phyloP scores from a whole-genome alignment of 2,888 invertebrate species.

The Ormyrus pomaceus region DNA sequence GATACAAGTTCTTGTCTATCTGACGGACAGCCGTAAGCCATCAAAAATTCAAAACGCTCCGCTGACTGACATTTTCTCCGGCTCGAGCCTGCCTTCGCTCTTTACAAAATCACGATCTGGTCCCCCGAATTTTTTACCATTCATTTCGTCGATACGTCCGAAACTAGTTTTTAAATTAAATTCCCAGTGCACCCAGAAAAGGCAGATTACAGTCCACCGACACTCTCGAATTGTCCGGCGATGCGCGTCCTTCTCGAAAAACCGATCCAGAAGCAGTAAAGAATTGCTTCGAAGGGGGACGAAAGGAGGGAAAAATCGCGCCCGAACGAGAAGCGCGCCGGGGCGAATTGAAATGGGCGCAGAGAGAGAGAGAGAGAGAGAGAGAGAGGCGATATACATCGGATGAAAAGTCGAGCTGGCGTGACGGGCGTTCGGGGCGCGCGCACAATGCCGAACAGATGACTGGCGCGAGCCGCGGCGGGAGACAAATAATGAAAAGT shows the following conservation, averaged over 20 bases:
- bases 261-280: too few species aligned
- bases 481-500: conserved; percentile 47
- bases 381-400: too few species aligned
- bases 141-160: too few species aligned
- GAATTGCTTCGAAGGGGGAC: too few species aligned
- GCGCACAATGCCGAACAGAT: conserved; percentile 38
- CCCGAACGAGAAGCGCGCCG: background rate
- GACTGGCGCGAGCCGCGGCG: conserved; percentile 43
- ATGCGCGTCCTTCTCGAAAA: too few species aligned
- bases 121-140: too few species aligned
- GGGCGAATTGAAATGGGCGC: background rate
- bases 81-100: too few species aligned
- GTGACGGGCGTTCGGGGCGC: conserved; percentile 2
- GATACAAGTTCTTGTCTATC: background rate
- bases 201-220: too few species aligned
- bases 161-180: too few species aligned
- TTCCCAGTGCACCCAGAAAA: too few species aligned
- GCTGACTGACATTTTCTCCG: conserved; percentile 40
- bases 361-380: background rate
- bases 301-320: background rate
- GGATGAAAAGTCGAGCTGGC: background rate
- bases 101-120: too few species aligned
- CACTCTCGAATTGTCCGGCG: too few species aligned
- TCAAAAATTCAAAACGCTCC: conserved; percentile 27
- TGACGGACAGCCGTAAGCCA: conserved; percentile 11